Evolutionary conservation across 2,113 vertebrate genomes (phyloP).

Genomic region (Oreotrochilus melanogaster): DNA sequence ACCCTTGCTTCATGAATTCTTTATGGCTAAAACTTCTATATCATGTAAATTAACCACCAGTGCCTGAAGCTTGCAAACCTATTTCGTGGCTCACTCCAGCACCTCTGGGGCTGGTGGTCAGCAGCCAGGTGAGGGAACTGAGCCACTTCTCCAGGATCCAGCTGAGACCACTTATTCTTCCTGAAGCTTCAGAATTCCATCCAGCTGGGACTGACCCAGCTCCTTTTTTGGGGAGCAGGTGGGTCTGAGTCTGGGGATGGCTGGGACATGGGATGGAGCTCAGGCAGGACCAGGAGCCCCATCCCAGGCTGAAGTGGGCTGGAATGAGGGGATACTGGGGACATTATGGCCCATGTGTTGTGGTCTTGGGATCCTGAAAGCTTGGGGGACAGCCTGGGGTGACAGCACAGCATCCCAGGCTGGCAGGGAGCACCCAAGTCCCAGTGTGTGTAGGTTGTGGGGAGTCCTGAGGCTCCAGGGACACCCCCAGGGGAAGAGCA

Average conservation of each 20-base stretch:
- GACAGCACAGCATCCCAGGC: background rate
- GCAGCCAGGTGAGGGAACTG: background rate
- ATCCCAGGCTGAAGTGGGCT: background rate
- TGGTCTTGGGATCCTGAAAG: rapidly evolving
- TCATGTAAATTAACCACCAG: background rate
- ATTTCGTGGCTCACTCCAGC: background rate
- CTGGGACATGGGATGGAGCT: rapidly evolving
- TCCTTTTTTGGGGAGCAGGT: rapidly evolving
- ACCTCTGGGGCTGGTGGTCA: background rate
- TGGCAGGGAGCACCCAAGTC: background rate
- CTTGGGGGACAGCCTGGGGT: background rate
- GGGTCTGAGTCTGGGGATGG: background rate
- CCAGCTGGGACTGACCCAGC: background rate
- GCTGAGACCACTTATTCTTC: background rate
- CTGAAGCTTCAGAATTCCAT: background rate
- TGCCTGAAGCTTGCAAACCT: background rate
- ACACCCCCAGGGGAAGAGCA: too few species aligned
- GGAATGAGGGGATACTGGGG: rapidly evolving
- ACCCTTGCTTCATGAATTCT: conserved; percentile 50
- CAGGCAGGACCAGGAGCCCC: rapidly evolving
- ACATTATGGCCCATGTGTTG: rapidly evolving
- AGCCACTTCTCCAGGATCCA: background rate
- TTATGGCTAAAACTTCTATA: background rate
- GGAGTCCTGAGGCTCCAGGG: rapidly evolving
- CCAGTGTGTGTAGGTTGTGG: rapidly evolving